Evolutionary conservation across 2,113 vertebrate genomes (phyloP), one percentile per base, ranked within the genome.

Genomic region (Cololabis saira): DNA sequence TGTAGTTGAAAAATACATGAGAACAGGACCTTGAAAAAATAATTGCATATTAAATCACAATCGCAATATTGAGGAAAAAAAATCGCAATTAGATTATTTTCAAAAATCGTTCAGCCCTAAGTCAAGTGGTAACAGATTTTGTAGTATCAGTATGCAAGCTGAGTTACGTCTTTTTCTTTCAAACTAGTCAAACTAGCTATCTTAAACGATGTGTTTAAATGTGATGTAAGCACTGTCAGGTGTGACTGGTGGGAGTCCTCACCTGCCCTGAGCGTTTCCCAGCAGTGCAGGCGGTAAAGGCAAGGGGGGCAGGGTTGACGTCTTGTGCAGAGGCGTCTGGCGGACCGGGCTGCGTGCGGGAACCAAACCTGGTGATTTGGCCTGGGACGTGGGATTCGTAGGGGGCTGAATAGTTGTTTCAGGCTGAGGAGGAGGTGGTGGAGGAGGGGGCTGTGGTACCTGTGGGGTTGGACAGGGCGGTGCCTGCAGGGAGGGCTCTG

Each of bases 231-330:
- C 16, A 15, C n/a, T 16, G 13, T 44, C 4, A 27, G 7, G 48
- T 15, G n/a, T 56, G 50, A 1, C 27, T 13, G 40, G n/a, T 22
- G 3, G 17, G 22, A 18, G 9, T 13, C 2, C 95, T 96, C 91
- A 98, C 97, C 98, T 98, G 90, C 95, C 96, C 88, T 96, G 93
- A 82, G 95, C 88, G 69, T 96, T 96, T 89, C 96, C 98, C 80
- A 94, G 93, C 85, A 99, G 92, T 83, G 94, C 65, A 22, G 98
- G 98, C 21, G 98, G 98, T 42, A 99, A 90, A 17, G 98, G 98
- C 50, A 98, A 92, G 27, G 93, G 97, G 68, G 98, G 98, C 85
- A 99, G 88, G 0, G 98, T 98, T 54, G 96, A 99, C 3, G 98
- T 99, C 92, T 98, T 97, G 89, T 96, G 89, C 61, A 95, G 90